Evolutionary conservation across 2,113 vertebrate species (phyloP), one percentile per base, ranked within the genome.

Genomic region (Platichthys flesus): DNA sequence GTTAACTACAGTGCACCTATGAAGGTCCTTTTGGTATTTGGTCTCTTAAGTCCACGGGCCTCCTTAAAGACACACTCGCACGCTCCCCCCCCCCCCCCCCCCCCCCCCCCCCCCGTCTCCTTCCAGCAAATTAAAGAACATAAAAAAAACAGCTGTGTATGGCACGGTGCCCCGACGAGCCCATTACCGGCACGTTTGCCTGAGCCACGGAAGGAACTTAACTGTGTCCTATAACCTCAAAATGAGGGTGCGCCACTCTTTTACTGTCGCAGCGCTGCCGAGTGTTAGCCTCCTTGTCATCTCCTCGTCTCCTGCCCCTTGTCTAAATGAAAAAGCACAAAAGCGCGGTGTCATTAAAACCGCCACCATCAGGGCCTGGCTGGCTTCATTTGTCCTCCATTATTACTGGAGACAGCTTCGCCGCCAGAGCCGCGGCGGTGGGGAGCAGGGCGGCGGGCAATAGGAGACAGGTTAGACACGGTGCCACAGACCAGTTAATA

Each of bases 1-100:
- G 88, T 94, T 93, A 94, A 92, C 90, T 92, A 94, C 90, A 93
- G 88, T 92, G 90, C 88, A 91, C 74, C 82, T 79, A 90, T 90
- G 89, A 94, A 93, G 89, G 87, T 88, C 90, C 87, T 91, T 89
- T 92, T 88, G 83, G 82, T 86, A 72, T 91, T 91, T 89, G 75
- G 86, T 89, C 85, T 89, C 89, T 67, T 78, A 85, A 89, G 91
- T 89, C 90, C 88, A 81, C 21, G 65, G 82, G 71, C 71, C 82
- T 90, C 80, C 85, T 89, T 85, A 90, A 88, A 90, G 82, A 89
- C 82, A 82, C 82, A 79, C 78, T 77, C 75, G 18, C 79, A 69
- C 64, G 68, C 80, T 18, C 1, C 20, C 52, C 14, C n/a, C n/a
- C 20, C 23, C 23, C 23, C 23, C 23, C 23, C 23, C 23, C 23